Percentiles rank a stretch among this genome's conserved stretches.
These are phyloP conservation scores for Ciconia stormi DNA, from an alignment of 2,113 vertebrate species.

Conservation along the genomic window DNA sequence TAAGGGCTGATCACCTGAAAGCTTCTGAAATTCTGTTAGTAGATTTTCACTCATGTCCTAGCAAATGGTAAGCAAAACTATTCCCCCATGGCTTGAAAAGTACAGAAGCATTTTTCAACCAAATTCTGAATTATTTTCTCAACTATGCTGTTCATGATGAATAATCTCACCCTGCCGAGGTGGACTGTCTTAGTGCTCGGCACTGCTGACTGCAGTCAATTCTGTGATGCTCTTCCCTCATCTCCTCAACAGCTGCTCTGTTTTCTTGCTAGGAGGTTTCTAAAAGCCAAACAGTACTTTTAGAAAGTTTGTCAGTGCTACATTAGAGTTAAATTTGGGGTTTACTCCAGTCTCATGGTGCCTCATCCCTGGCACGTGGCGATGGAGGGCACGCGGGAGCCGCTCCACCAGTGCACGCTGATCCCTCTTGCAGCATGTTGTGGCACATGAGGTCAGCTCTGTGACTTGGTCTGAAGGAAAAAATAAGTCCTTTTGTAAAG, in stretches of 20 bases:
- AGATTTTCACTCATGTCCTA: rapidly evolving
- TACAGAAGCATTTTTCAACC: neutral
- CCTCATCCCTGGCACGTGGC: rapidly evolving
- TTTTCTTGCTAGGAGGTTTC: neutral
- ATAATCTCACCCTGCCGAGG: neutral
- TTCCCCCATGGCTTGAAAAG: neutral
- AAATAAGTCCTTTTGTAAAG: rapidly evolving
- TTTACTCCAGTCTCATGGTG: neutral
- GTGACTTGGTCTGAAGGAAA: neutral
- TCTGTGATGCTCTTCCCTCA: neutral
- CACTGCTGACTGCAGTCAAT: rapidly evolving
- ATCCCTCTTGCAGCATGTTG: rapidly evolving
- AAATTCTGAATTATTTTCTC: neutral
- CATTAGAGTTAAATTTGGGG: neutral
- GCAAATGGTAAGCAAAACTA: rapidly evolving
- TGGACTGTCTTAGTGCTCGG: neutral
- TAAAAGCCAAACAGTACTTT: neutral
- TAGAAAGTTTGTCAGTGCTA: rapidly evolving
- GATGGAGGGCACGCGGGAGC: neutral
- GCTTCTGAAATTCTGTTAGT: neutral
- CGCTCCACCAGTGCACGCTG: rapidly evolving
- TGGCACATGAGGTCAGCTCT: neutral
- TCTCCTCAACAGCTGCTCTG: rapidly evolving
- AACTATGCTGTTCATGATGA: rapidly evolving
- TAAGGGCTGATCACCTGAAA: neutral